Conservation (phyloP, 2,888 invertebrate genomes). For the Xestia c-nigrum region DNA sequence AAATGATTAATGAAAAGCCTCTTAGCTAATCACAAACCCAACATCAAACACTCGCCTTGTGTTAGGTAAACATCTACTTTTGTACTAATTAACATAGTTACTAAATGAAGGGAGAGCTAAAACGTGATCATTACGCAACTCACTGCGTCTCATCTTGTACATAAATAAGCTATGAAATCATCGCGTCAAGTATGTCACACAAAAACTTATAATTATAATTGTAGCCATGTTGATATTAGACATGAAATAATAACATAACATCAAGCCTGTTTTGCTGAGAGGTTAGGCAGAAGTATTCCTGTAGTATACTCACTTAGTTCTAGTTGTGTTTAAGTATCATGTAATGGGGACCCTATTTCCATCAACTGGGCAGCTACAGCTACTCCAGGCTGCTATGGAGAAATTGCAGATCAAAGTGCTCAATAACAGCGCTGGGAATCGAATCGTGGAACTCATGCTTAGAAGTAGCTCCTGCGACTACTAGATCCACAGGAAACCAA, state of each 20-base stretch:
- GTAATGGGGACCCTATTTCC: background rate
- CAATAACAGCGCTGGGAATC: background rate
- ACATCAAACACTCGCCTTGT: slow-evolving; percentile 7
- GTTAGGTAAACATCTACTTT: slow-evolving; percentile 20
- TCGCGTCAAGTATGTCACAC: slow-evolving; percentile 49
- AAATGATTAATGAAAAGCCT: slow-evolving; percentile 9
- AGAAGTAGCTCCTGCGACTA: background rate
- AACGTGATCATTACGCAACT: slow-evolving; percentile 52
- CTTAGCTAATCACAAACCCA: slow-evolving; percentile 1
- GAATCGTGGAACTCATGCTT: background rate
- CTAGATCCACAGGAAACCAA: background rate
- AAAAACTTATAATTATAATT: slow-evolving; percentile 50
- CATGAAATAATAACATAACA: slow-evolving; percentile 15
- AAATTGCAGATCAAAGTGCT: background rate
- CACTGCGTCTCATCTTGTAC: slow-evolving; percentile 42
- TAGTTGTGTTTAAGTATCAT: background rate
- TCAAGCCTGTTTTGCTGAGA: background rate
- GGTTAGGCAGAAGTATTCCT: background rate
- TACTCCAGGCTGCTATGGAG: background rate
- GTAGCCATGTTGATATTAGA: slow-evolving; percentile 17
- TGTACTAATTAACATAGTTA: slow-evolving; percentile 48
- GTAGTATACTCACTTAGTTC: background rate
- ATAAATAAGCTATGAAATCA: slow-evolving; percentile 64
- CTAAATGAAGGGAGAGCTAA: slow-evolving; percentile 38
- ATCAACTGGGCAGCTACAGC: background rate